Evolutionary conservation across 2,797 vertebrate genomes (phyloP), one percentile per base, ranked within the genome.

Genomic region (Apogon hyalosoma): DNA sequence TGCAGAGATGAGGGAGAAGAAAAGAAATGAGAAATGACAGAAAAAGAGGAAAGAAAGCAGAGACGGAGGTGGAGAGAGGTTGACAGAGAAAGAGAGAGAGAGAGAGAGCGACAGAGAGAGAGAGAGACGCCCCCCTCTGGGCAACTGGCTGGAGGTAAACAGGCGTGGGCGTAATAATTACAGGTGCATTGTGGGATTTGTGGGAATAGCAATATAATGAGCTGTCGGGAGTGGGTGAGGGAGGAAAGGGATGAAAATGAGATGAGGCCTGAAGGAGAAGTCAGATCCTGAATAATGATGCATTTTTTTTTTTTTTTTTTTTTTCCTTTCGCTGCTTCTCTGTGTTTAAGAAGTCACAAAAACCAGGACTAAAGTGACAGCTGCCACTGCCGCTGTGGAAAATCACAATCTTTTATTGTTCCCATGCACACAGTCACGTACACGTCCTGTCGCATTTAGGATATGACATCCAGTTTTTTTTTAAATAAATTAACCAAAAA

Each of bases 171-270:
- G 82, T 71, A 63, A 85, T 92, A 91, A 92, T 92, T 92, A 89
- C 92, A 92, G 91, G 90, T 92, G 92, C 90, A 92, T 90, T 90
- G 89, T 91, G 90, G 90, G 89, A 90, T 86, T 90, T 90, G 87
- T 87, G 87, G 91, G 88, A 88, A 79, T 82, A 84, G 79, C 31
- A 49, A 80, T 90, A 93, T 91, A 92, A 91, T 90, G 91, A 92
- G 91, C 90, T 91, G 90, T 90, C 81, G 68, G 77, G 79, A 83
- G 87, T 88, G 86, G 80, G 87, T 79, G 92, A 88, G 76, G 74
- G 85, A 86, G 87, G 87, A 83, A 81, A 75, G 77, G 83, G 82
- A 83, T 77, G 81, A 85, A 87, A 82, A 84, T 77, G 77, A 86
- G 84, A 89, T 62, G 79, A 88, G 80, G 87, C 87, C 86, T 55